Evolutionary conservation across 2,797 vertebrate genomes (phyloP).

Genomic region (Liasis olivaceus): DNA sequence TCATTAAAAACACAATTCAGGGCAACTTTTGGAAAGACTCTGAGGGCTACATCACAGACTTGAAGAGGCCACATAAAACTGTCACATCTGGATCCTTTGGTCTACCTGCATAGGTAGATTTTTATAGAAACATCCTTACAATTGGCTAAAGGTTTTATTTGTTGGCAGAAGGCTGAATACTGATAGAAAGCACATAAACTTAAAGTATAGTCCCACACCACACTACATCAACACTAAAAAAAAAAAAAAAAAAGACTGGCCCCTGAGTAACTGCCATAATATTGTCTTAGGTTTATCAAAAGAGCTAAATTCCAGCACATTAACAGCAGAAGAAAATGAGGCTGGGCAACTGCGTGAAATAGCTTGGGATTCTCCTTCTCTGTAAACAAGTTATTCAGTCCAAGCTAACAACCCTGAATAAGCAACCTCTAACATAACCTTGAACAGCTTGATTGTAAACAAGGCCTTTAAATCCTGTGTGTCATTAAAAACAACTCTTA

Average conservation of each 20-base stretch:
- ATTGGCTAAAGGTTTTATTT: background rate
- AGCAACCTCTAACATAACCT: constrained; percentile 1
- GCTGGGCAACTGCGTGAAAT: background rate
- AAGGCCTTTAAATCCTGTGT: background rate
- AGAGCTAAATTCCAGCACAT: background rate
- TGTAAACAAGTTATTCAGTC: constrained; percentile 14
- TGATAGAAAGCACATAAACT: background rate
- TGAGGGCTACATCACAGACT: no score
- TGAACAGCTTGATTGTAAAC: background rate
- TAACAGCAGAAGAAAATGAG: background rate
- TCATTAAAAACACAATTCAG: no score
- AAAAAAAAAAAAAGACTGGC: no score
- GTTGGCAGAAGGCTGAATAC: background rate
- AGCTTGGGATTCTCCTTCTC: background rate
- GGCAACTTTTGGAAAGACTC: no score
- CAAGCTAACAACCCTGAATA: background rate
- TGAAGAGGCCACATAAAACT: no score
- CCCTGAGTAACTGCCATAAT: background rate
- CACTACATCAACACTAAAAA: background rate
- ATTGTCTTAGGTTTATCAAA: background rate
- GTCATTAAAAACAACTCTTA: background rate
- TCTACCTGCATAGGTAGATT: background rate
- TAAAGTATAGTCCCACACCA: background rate
- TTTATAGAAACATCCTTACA: no score
- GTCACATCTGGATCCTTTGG: no score